Conservation (phyloP, 2,797 vertebrate species). For the Enteromius viviparus region DNA sequence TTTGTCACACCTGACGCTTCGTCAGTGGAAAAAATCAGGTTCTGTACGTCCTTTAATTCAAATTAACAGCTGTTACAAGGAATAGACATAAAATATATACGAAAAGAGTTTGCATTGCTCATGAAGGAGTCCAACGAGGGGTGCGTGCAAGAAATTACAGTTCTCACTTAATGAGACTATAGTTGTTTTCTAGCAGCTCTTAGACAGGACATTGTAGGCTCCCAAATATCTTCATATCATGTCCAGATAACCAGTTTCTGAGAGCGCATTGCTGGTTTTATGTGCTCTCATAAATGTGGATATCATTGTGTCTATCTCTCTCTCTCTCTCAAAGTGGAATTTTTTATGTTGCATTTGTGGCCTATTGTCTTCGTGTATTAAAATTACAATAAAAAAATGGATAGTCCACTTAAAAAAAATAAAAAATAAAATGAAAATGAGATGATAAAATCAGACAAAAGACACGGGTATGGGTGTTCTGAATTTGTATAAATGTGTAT, state of each 20-base stretch:
- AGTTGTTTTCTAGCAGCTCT: conserved; percentile 55
- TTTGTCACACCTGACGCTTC: conserved; percentile 30
- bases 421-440: conserved; percentile 73
- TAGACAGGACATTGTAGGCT: conserved; percentile 53
- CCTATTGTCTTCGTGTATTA: conserved; percentile 56
- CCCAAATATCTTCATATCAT: conserved; percentile 49
- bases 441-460: conserved; percentile 75
- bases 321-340: conserved; percentile 53
- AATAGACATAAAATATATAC: conserved; percentile 53
- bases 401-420: conserved; percentile 59
- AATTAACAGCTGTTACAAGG: conserved; percentile 58
- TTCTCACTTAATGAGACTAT: conserved; percentile 31
- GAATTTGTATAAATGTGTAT: conserved; percentile 92
- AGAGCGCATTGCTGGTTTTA: conserved; percentile 65
- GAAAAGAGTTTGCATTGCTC: conserved; percentile 53
- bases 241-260: conserved; percentile 57
- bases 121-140: conserved; percentile 50
- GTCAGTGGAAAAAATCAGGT: conserved; percentile 53
- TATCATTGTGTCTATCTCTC: conserved; percentile 47
- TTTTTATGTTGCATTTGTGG: conserved; percentile 63
- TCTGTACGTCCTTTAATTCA: conserved; percentile 52
- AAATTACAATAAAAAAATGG: conserved; percentile 28
- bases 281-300: conserved; percentile 82
- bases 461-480: conserved; percentile 89
- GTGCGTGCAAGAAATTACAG: conserved; percentile 17